Percentiles rank a stretch among this genome's conserved stretches.
Conservation (phyloP, 2,888 invertebrate genomes). For the Lampropteryx suffumata region DNA sequence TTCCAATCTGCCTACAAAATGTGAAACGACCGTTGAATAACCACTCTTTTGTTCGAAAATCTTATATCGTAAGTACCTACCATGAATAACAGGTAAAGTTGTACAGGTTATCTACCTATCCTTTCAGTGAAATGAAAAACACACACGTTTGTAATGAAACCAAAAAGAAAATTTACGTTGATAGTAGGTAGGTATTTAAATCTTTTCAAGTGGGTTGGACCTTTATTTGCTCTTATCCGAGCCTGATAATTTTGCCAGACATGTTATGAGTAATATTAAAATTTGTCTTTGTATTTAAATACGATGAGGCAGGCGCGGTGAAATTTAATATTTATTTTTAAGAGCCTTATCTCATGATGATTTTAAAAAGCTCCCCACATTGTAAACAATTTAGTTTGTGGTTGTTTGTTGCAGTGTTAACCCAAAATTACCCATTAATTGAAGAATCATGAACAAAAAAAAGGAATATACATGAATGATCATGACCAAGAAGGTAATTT, state of each 20-base stretch:
- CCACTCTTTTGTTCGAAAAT: conserved; percentile 7
- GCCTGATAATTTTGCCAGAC: neutral
- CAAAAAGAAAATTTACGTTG: neutral
- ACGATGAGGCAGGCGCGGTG: no score
- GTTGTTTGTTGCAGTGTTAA: no score
- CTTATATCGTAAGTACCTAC: conserved; percentile 8
- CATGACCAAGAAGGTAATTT: no score
- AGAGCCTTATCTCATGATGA: no score
- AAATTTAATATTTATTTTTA: no score
- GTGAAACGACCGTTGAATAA: conserved; percentile 7
- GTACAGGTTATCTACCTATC: neutral
- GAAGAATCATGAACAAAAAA: no score
- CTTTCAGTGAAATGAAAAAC: conserved; percentile 4
- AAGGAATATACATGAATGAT: no score
- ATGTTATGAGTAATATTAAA: neutral
- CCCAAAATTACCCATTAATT: no score
- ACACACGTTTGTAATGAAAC: conserved; percentile 10
- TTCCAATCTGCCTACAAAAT: conserved; percentile 14
- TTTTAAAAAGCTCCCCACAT: no score
- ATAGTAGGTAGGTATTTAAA: neutral
- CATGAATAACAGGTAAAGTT: conserved; percentile 3
- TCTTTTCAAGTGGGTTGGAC: conserved; percentile 4
- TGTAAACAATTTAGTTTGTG: no score
- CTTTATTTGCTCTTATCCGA: neutral
- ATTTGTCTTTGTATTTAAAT: no score